Evolutionary conservation across 2,888 invertebrate genomes (phyloP), one percentile per base, ranked within the genome.

Genomic region (Adelphocoris suturalis): DNA sequence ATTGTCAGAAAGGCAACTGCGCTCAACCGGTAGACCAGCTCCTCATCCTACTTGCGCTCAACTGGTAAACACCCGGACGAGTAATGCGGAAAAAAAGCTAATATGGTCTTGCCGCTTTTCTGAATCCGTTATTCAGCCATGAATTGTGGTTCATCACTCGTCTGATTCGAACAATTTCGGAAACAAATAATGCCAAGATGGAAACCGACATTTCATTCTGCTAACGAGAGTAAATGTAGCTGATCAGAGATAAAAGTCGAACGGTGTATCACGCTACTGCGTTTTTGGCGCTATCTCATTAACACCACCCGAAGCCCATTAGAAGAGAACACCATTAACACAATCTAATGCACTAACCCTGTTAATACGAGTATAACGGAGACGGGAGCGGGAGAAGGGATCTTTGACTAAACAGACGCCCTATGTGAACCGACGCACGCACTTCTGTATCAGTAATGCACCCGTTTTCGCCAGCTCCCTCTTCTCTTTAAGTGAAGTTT

Each of bases 291-390:
- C 78, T 47, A 47, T 47, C 78, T 80, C 78, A 80, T 80, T 47
- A 80, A 80, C 78, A 80, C 78, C 78, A 47, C 78, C 47, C 16
- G 16, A 80, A 68, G 23, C 27, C 78, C 78, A 80, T 80, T 80
- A n/a, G 78, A 37, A 47, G 78, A 80, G n/a, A 80, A 37, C 46
- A 16, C 78, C 78, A 80, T 80, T 80, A 80, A 27, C 46, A 46
- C 78, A 47, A 80, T 80, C 78, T 80, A 80, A 80, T 80, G 78
- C 78, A 80, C 47, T 80, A 47, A 80, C 78, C 46, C 78, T 80
- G 78, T 80, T 80, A 80, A 80, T 47, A 14, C 19, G 37, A 37
- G 37, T 37, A 37, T 37, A 47, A 16, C 47, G 12, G 78, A 19
- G 37, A 46, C 37, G 37, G 23, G 37, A 23, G n/a, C 16, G 46